A percentile compares a stretch with the other conserved stretches of the same genome.
Evolutionary conservation across 1,140 invertebrate species (phyloP).

Genomic region (Sarcophaga bullata): DNA sequence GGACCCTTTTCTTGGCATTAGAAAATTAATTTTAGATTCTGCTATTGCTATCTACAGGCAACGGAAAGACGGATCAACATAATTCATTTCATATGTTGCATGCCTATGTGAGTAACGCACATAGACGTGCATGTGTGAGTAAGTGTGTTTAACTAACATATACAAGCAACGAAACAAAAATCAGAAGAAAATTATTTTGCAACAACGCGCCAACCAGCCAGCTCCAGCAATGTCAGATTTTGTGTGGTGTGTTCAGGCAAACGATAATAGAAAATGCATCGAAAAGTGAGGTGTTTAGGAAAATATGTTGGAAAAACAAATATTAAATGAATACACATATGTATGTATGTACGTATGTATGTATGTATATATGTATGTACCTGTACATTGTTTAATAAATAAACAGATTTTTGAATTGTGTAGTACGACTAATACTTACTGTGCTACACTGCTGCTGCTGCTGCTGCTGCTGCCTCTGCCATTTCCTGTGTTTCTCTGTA

Average conservation of each 20-base stretch:
- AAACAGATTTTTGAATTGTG: constrained; percentile 23
- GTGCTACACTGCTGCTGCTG: neutral
- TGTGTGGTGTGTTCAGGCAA: neutral
- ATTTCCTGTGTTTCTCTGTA: neutral
- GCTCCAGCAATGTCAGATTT: neutral
- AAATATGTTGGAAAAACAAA: neutral
- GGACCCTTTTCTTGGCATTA: neutral
- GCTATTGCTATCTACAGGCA: neutral
- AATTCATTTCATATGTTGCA: neutral
- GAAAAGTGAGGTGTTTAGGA: neutral
- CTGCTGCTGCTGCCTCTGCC: neutral
- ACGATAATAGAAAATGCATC: neutral
- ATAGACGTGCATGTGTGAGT: too few species aligned
- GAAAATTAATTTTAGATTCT: neutral
- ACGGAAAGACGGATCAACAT: neutral
- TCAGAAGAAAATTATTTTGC: neutral
- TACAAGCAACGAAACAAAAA: neutral
- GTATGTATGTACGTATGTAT: too few species aligned
- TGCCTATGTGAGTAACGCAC: neutral
- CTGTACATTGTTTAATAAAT: neutral
- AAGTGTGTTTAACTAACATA: too few species aligned
- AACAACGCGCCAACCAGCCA: neutral
- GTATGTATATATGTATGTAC: too few species aligned
- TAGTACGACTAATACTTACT: neutral
- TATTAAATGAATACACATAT: too few species aligned